Evolutionary conservation across 2,797 vertebrate species (phyloP).

Genomic region (Aphelocoma californica): DNA sequence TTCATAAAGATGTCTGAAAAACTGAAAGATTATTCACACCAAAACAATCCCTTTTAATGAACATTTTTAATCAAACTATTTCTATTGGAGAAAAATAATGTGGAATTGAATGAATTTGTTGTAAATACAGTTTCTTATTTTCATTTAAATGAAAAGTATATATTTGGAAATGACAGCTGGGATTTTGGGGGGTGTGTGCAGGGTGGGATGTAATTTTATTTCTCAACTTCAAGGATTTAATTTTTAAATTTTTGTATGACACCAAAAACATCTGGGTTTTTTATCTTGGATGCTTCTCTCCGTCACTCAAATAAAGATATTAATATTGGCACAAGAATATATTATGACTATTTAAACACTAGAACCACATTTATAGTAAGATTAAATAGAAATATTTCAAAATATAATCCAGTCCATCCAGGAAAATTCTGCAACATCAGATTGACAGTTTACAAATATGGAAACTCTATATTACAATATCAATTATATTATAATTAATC

Average conservation of each 20-base stretch:
- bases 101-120: background rate
- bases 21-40: background rate
- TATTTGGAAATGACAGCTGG: background rate
- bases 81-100: background rate
- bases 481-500: too few relatives aligned
- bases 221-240: background rate
- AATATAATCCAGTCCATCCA: background rate
- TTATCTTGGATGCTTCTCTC: background rate
- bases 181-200: rapidly evolving
- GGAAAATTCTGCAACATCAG: background rate
- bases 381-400: background rate
- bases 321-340: background rate
- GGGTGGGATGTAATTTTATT: background rate
- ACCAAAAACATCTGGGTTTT: background rate
- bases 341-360: background rate
- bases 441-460: background rate
- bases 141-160: background rate
- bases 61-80: background rate
- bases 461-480: background rate
- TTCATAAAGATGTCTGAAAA: background rate
- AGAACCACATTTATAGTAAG: background rate
- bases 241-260: background rate
- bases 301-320: background rate
- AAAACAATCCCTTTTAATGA: background rate
- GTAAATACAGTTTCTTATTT: background rate